These are phyloP conservation scores for Spea hammondii DNA, from an alignment of 2,797 vertebrate species.

Conservation along the genomic window DNA sequence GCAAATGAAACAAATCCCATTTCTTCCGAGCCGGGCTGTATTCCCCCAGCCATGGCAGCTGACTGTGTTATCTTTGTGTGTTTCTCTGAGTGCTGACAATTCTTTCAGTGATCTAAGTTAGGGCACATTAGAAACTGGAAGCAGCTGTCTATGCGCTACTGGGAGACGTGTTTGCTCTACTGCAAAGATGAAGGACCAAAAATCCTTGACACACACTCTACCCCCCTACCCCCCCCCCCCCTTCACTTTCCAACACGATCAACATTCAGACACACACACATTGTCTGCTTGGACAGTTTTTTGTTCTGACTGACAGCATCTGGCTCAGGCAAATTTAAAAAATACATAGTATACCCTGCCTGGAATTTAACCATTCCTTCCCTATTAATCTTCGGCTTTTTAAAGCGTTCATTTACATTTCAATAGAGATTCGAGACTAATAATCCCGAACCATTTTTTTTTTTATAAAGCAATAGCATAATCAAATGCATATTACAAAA, in stretches of 20 bases:
- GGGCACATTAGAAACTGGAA: slow-evolving; percentile 98
- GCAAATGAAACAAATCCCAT: slow-evolving; percentile 88
- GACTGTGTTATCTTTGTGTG: slow-evolving; percentile 97
- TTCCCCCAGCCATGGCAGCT: slow-evolving; percentile 82
- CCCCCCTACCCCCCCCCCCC: slow-evolving; percentile 69
- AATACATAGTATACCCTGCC: slow-evolving; percentile 77
- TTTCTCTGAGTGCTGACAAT: slow-evolving; percentile 95
- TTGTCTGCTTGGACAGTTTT: slow-evolving; percentile 92
- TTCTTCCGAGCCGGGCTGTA: slow-evolving; percentile 81
- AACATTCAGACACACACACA: slow-evolving; percentile 97
- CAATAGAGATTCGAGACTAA: slow-evolving; percentile 73
- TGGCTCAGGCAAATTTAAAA: slow-evolving; percentile 85
- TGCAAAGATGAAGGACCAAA: slow-evolving; percentile 99
- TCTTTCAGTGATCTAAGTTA: slow-evolving; percentile 98
- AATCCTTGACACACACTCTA: slow-evolving; percentile 88
- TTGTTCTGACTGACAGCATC: slow-evolving; percentile 97
- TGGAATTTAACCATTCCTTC: slow-evolving; percentile 75
- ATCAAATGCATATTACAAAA: slow-evolving; percentile 63
- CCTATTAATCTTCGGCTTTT: slow-evolving; percentile 76
- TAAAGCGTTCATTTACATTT: slow-evolving; percentile 77
- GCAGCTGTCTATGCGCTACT: slow-evolving; percentile 99
- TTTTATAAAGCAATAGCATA: slow-evolving; percentile 65
- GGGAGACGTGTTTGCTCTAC: slow-evolving; percentile 97
- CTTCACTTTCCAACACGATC: slow-evolving; percentile 82
- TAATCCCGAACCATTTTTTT: slow-evolving; percentile 61